A percentile compares a stretch with the other conserved stretches of the same genome.
Conservation (phyloP, 2,888 invertebrate genomes). For the Neelides folsomi region DNA sequence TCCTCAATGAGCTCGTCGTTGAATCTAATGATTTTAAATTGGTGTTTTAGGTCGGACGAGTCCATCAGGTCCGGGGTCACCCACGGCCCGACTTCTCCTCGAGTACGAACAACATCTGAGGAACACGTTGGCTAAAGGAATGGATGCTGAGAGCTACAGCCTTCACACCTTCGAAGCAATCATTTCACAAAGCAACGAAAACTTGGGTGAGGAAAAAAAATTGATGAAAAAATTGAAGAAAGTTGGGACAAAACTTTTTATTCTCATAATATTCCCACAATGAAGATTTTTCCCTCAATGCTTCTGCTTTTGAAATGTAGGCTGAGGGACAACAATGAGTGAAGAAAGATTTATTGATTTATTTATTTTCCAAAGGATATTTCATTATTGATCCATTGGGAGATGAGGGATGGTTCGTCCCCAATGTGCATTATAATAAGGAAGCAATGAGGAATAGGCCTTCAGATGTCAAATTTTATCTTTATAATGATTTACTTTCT, state of each 20-base stretch:
- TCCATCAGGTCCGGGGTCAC: conserved; percentile 14
- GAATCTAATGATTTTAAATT: too few species aligned
- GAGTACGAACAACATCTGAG: conserved; percentile 89
- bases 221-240: not conserved
- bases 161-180: conserved; percentile 85
- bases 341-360: too few species aligned
- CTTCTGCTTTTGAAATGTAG: not conserved
- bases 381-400: too few species aligned
- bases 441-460: too few species aligned
- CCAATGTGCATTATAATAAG: too few species aligned
- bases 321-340: not conserved
- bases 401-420: too few species aligned
- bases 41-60: conserved; percentile 5
- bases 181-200: conserved; percentile 87
- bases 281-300: too few species aligned
- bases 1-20: too few species aligned
- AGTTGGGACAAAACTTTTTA: not conserved
- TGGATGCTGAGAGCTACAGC: conserved; percentile 90
- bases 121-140: conserved; percentile 82
- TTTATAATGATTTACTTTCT: too few species aligned
- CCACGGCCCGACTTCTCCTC: conserved; percentile 56
- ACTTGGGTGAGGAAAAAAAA: conserved; percentile 47
- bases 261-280: not conserved
- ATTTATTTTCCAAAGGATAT: too few species aligned
- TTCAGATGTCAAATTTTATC: too few species aligned